phyloP scores from a whole-genome alignment of 2,113 vertebrate species.

The Lamprotornis superbus region DNA sequence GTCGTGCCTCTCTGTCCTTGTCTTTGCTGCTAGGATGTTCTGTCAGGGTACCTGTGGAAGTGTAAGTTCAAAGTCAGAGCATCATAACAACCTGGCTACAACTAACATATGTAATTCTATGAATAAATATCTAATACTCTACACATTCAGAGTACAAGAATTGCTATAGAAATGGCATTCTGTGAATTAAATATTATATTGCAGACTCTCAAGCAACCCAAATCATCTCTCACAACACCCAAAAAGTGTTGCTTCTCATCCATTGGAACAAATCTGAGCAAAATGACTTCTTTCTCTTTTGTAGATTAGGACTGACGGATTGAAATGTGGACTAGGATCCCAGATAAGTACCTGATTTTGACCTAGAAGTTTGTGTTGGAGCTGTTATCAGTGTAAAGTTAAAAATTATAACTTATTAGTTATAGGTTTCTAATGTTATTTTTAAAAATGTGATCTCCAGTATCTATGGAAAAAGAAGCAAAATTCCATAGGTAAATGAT shows the following conservation, averaged over 20 bases:
- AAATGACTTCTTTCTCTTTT: neutral
- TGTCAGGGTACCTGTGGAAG: neutral
- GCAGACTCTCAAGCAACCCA: neutral
- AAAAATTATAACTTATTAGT: neutral
- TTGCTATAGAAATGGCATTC: neutral
- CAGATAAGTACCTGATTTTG: neutral
- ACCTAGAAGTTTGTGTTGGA: neutral
- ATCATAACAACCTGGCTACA: neutral
- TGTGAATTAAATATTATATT: neutral
- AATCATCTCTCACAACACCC: neutral
- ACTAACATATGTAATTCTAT: neutral
- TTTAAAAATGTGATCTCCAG: neutral
- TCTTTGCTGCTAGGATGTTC: neutral
- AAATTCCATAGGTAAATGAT: neutral
- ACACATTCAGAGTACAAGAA: neutral
- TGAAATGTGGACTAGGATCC: neutral
- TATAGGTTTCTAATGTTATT: neutral
- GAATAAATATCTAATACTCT: neutral
- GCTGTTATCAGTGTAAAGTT: neutral
- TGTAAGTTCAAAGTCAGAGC: neutral
- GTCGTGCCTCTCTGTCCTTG: neutral
- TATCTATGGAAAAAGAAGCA: neutral
- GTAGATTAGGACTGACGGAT: neutral
- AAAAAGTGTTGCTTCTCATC: neutral
- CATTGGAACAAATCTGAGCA: neutral